Conservation (phyloP, 2,888 invertebrate genomes). For the Nymphalis urticae region DNA sequence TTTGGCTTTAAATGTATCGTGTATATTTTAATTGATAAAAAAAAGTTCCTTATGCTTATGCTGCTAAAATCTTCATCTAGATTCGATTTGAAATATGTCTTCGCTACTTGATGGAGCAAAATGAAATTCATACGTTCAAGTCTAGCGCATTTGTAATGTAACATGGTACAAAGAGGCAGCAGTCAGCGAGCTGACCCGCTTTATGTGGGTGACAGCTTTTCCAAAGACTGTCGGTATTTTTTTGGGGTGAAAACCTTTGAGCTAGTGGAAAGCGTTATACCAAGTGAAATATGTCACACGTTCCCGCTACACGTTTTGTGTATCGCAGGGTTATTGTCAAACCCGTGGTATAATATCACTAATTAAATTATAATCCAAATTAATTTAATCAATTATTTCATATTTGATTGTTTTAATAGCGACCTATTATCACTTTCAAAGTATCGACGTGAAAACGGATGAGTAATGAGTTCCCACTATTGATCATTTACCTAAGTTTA, state of each 20-base stretch:
- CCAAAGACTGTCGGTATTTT: slow-evolving; percentile 1
- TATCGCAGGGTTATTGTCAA: too few relatives aligned
- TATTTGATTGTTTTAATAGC: too few relatives aligned
- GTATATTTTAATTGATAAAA: slow-evolving; percentile 1
- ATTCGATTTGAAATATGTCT: too few relatives aligned
- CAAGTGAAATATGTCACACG: slow-evolving; percentile 5
- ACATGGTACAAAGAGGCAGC: slow-evolving; percentile 3
- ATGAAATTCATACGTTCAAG: background rate
- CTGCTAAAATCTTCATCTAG: too few relatives aligned
- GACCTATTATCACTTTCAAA: too few relatives aligned
- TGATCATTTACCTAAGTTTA: too few relatives aligned
- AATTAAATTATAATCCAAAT: too few relatives aligned
- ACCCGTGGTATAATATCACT: too few relatives aligned
- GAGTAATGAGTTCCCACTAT: too few relatives aligned
- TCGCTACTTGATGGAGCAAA: background rate
- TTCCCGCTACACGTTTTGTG: background rate
- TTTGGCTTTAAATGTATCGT: slow-evolving; percentile 5
- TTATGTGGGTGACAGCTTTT: slow-evolving; percentile 11
- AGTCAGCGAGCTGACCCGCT: slow-evolving; percentile 7
- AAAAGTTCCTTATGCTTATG: background rate
- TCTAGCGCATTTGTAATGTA: background rate
- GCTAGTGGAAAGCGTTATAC: background rate
- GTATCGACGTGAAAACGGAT: too few relatives aligned
- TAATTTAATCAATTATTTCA: too few relatives aligned
- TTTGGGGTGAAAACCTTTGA: slow-evolving; percentile 9